Base-by-base conservation (phyloP, 2,113 vertebrate genomes). In the Rhodinocichla rosea region DNA sequence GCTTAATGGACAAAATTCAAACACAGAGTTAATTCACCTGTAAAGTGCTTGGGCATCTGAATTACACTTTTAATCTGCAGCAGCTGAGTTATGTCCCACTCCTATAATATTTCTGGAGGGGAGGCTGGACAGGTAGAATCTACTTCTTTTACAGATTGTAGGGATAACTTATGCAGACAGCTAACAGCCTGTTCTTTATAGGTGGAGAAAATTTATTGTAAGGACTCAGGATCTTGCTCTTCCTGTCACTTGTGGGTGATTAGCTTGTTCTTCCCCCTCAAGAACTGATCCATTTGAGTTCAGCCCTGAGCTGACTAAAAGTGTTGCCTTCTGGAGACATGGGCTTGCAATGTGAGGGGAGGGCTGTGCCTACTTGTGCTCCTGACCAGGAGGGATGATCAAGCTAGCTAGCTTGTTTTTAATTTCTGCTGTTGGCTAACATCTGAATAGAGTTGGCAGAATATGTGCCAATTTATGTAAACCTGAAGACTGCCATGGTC, bases 1-100 rank as follows among this genome's bases (percentile, higher is more conserved):
- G 76, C 88, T 94, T 94, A 87, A 94, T 17, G 92, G 83, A 71
- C 85, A 82, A 73, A 93, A 90, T 64, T 88, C 90, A 78, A 95
- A 87, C 68, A 80, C 60, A 53, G 49, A 60, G 57, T 70, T 97
- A 90, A 96, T 93, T 94, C 85, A 82, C 75, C 94, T 95, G 49
- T 86, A 85, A 90, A 93, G 56, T 78, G 64, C 73, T 87, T 74
- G 82, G 59, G 67, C 79, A 80, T 60, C 82, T 95, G 87, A 96
- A 97, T 95, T 94, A 91, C 9, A 8, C 53, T 85, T 95, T 95
- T 92, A 96, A 95, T 94, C 94, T 95, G 32, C 85, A 94, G 83
- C 68, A 90, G 62, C 60, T 95, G 93, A 96, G 18, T 93, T 94
- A 96, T 89, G 60, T 67, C 76, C 60, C 57, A 33, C 19, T 92